Evolutionary conservation across 2,797 vertebrate genomes (phyloP), one percentile per base, ranked within the genome.

Genomic region (Leptodactylus fallax): DNA sequence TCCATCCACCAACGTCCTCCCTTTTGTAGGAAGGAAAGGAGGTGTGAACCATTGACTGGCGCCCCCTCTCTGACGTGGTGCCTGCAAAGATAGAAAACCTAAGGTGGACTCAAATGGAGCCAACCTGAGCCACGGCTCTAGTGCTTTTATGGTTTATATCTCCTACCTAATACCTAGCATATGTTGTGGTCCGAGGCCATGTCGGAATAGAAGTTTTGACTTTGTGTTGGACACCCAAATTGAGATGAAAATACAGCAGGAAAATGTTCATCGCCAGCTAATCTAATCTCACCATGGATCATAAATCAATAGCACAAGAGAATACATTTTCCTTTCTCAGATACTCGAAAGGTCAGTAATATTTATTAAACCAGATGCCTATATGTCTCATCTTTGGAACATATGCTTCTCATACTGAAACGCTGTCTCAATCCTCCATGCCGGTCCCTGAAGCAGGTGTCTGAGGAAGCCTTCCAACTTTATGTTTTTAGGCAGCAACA

Each of bases 321-420:
- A 85, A 85, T 85, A 78, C 45, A 67, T 79, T 85, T 79, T 79
- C 83, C 47, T 51, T 85, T 60, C 58, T 67, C 58, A 79, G 49
- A 85, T 85, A 85, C 76, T 27, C 47, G 47, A 77, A 85, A 85
- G 83, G 56, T 61, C 84, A 65, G 49, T 85, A 85, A 85, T 85
- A 67, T 85, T 85, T 85, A 85, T 85, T 85, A 85, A 79, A 78
- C 84, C 72, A 79, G 76, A 85, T 85, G 84, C 84, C 74, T 78
- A 79, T 85, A 85, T 67, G 84, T 85, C 72, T 79, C 84, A 65
- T 65, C n/a, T 67, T 85, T 85, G 84, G 84, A 78, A 79, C 84
- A 85, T 85, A 85, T 78, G 72, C 72, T 85, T 53, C 77, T 85
- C 71, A 55, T 79, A 78, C 60, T 78, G 60, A 85, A 79, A 63